Base-by-base conservation (phyloP, 2,888 invertebrate species). In the Tetranychus piercei region DNA sequence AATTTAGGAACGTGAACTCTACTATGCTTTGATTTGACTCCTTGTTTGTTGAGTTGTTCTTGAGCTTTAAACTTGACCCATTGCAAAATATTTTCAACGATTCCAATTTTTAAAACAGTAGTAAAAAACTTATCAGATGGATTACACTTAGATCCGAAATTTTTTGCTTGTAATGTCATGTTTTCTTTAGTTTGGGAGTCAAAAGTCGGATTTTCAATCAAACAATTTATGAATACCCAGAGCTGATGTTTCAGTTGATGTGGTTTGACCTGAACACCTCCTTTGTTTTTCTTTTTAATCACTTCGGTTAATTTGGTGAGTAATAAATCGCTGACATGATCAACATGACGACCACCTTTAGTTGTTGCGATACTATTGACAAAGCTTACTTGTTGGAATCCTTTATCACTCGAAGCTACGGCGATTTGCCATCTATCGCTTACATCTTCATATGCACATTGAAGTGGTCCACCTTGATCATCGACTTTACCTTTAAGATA, bases 111-210 rank as follows among this genome's bases (percentile, higher is more conserved):
- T 6, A 87, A 85, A 0, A 86, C 84, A 84, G 85, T 77, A n/a
- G 80, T 79, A 20, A 79, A 76, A 70, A 97, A 99, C 82, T 96
- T 96, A 20, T 97, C 96, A 0, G 88, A 86, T 18, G 95, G 84
- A 73, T 81, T 81, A 81, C 94, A 96, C 82, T 93, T 96, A 0
- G 96, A 96, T 18, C 99, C 99, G 83, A 99, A 99, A 81, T 87
- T 90, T 82, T 95, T 97, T 0, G 87, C 84, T 84, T 95, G 94
- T 71, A 94, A 86, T 0, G 97, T 99, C 97, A 99, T 96, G 81
- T 92, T 91, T 81, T 99, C 99, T 85, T 99, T 99, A 0, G 99
- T 99, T 86, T 99, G 99, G 0, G 99, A 99, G 84, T 99, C 99
- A 84, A 99, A 99, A 66, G 96, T 91, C 45, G 99, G 99, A 86